These are phyloP conservation scores for Hesperophylax magnus DNA, from an alignment of 1,140 invertebrate genomes.

Conservation along the genomic window DNA sequence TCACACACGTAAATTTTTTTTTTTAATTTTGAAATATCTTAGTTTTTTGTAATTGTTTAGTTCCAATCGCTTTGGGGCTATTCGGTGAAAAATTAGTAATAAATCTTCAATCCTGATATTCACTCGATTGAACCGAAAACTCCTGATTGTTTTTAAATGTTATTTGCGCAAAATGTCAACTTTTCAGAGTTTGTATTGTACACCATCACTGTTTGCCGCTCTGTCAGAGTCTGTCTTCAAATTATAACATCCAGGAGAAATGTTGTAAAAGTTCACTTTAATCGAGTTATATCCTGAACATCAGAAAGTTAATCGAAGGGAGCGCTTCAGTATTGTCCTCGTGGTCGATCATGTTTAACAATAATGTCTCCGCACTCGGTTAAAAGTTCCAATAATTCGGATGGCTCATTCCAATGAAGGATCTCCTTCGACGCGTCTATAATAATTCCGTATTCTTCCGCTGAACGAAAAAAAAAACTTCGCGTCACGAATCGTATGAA, in stretches of 20 bases:
- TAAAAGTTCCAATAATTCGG: not conserved
- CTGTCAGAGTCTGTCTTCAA: not conserved
- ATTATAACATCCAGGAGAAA: not conserved
- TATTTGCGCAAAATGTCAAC: not conserved
- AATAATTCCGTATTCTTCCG: conserved; percentile 18
- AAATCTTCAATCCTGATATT: not conserved
- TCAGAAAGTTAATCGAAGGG: conserved; percentile 22
- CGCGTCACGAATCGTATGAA: conserved; percentile 28
- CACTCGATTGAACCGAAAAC: conserved; percentile 35
- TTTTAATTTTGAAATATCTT: not conserved
- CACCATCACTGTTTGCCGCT: not conserved
- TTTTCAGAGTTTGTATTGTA: not conserved
- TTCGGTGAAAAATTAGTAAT: conserved; percentile 14
- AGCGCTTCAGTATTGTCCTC: conserved; percentile 24
- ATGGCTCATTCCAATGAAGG: not conserved
- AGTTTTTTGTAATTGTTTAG: not conserved
- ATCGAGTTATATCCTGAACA: conserved; percentile 35
- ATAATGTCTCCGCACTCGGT: not conserved
- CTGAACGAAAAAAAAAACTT: conserved; percentile 36
- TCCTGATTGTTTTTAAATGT: conserved; percentile 7
- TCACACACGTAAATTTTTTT: not conserved
- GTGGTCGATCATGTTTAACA: conserved; percentile 37
- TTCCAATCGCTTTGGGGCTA: conserved; percentile 19
- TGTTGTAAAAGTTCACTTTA: conserved; percentile 33
- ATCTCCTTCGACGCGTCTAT: conserved; percentile 19